A percentile compares a stretch with the other conserved stretches of the same genome.
Conservation (phyloP, 2,797 vertebrate genomes). For the Phalanger gymnotis region DNA sequence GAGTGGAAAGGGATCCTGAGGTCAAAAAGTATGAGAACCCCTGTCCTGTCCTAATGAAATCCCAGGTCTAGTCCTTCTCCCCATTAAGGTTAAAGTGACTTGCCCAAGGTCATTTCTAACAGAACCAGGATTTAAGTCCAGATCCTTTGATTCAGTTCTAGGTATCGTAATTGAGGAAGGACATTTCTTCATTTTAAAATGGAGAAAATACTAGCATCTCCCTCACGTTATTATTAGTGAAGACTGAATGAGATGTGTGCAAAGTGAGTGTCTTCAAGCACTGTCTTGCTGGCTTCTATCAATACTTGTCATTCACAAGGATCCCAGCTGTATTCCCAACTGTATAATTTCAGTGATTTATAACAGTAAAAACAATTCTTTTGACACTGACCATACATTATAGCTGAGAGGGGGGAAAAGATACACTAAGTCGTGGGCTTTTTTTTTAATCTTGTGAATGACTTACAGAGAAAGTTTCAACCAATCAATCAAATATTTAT, state of each 20-base stretch:
- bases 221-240: not conserved
- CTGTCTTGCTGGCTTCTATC: no score
- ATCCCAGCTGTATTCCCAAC: not conserved
- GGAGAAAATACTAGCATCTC: not conserved
- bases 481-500: no score
- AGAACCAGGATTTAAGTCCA: slow-evolving; percentile 27
- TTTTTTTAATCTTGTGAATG: no score
- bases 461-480: no score
- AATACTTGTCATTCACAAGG: not conserved
- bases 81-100: not conserved
- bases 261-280: not conserved
- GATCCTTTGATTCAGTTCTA: not conserved
- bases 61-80: no score
- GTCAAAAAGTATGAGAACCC: no score
- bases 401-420: slow-evolving; percentile 42
- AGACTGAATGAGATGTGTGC: slow-evolving; percentile 17
- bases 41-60: no score
- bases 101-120: slow-evolving; percentile 15
- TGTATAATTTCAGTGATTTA: slow-evolving; percentile 41
- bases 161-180: slow-evolving; percentile 4
- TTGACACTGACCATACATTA: slow-evolving; percentile 66
- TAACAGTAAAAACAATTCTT: slow-evolving; percentile 65
- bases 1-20: not conserved
- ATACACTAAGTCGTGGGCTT: no score
- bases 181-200: slow-evolving; percentile 39